phyloP scores from a whole-genome alignment of 1,140 invertebrate species.

The Tetramorium alpestre region DNA sequence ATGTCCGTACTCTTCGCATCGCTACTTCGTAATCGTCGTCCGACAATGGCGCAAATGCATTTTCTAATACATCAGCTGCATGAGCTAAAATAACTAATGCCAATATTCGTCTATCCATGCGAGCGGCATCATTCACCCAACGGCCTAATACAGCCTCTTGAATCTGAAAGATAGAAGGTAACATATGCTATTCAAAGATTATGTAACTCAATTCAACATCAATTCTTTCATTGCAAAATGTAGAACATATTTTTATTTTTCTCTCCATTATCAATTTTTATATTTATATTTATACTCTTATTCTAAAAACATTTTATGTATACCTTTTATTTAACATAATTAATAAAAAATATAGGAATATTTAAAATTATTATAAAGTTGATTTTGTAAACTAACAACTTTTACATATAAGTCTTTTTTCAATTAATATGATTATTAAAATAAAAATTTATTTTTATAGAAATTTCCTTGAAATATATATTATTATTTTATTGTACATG shows the following conservation, averaged over 20 bases:
- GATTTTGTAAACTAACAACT: background rate
- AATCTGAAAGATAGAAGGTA: conserved; percentile 88
- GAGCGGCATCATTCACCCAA: conserved; percentile 99
- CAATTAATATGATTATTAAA: background rate
- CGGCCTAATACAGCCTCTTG: conserved; percentile 98
- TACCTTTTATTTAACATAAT: background rate
- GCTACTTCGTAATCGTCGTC: conserved; percentile 99
- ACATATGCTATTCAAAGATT: conserved; percentile 15
- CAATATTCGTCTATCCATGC: conserved; percentile 97
- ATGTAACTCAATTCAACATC: conserved; percentile 5
- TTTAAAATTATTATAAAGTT: background rate
- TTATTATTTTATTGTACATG: background rate
- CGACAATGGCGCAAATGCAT: conserved; percentile 99
- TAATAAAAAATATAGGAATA: conserved; percentile 6
- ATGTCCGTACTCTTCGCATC: conserved; percentile 97
- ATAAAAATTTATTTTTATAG: background rate
- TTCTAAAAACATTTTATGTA: background rate
- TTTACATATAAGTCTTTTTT: background rate
- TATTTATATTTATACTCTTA: background rate
- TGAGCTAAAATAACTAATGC: conserved; percentile 98
- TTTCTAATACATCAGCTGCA: conserved; percentile 99
- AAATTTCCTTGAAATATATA: background rate
- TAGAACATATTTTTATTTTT: background rate
- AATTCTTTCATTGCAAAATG: background rate
- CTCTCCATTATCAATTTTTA: background rate